These are phyloP conservation scores for Teleogryllus occipitalis DNA, from an alignment of 1,140 invertebrate genomes.

Conservation along the genomic window DNA sequence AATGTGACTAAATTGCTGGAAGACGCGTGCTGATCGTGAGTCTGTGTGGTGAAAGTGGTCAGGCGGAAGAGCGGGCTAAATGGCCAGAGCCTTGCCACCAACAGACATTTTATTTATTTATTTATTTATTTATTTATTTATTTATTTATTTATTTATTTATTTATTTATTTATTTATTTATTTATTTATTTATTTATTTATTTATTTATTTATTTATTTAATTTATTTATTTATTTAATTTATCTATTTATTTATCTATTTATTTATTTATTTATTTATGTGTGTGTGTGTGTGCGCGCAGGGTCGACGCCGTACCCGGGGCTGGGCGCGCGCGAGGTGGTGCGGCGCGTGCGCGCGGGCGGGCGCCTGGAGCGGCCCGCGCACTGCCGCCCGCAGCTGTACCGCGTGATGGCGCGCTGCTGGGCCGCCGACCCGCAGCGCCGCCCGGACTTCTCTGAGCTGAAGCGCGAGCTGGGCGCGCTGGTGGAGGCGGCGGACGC, in stretches of 20 bases:
- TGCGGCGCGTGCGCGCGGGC: slow-evolving; percentile 63
- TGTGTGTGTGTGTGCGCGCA: slow-evolving; percentile 31
- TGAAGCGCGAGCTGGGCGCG: slow-evolving; percentile 58
- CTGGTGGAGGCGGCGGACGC: slow-evolving; percentile 59
- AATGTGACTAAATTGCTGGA: too few species aligned
- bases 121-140: too few species aligned
- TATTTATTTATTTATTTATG: too few species aligned
- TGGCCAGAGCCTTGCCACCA: too few species aligned
- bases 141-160: too few species aligned
- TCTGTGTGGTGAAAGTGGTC: too few species aligned
- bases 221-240: slow-evolving; percentile 17
- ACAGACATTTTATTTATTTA: too few species aligned
- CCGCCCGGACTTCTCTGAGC: slow-evolving; percentile 58
- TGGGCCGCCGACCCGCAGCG: slow-evolving; percentile 67
- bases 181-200: too few species aligned
- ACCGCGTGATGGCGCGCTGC: slow-evolving; percentile 63
- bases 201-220: neutral
- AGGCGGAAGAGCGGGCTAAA: too few species aligned
- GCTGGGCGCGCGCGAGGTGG: slow-evolving; percentile 68
- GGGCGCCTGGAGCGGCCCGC: slow-evolving; percentile 64
- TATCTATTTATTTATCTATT: too few species aligned
- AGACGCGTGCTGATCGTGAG: too few species aligned
- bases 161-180: too few species aligned
- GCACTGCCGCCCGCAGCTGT: slow-evolving; percentile 66
- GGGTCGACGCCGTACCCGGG: slow-evolving; percentile 75